phyloP scores from a whole-genome alignment of 2,797 vertebrate genomes.

The Typhlichthys eigenmanni region DNA sequence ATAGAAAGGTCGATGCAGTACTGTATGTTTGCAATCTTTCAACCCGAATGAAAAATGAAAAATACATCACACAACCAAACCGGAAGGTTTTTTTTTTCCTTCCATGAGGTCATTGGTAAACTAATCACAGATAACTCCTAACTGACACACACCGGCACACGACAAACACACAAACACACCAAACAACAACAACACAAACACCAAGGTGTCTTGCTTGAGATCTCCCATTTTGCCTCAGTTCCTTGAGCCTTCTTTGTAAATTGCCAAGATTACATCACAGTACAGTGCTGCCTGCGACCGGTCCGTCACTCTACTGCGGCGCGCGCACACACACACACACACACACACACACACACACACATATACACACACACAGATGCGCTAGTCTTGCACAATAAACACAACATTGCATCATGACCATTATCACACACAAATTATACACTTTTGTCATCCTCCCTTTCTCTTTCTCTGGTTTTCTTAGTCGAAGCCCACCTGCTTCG shows the following conservation, averaged over 20 bases:
- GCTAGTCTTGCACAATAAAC: neutral
- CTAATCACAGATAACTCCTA: conserved; percentile 2
- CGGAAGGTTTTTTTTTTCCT: too few species aligned
- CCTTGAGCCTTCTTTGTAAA: conserved; percentile 36
- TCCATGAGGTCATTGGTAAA: conserved; percentile 1
- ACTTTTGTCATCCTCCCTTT: neutral
- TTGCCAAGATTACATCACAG: conserved; percentile 31
- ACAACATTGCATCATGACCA: too few species aligned
- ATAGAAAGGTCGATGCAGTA: too few species aligned
- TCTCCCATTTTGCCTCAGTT: conserved; percentile 10
- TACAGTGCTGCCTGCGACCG: too few species aligned
- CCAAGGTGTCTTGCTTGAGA: conserved; percentile 23
- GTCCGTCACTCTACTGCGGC: neutral
- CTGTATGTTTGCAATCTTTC: too few species aligned
- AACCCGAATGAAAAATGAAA: too few species aligned
- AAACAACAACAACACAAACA: neutral
- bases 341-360: conserved; percentile 13
- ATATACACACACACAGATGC: neutral
- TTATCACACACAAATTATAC: conserved; percentile 4
- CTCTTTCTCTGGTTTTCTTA: neutral
- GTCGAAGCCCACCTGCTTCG: conserved; percentile 43
- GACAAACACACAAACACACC: neutral
- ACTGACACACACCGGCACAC: neutral
- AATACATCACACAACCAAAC: too few species aligned
- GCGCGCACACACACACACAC: neutral